phyloP scores from a whole-genome alignment of 2,797 vertebrate genomes.

The Eleutherodactylus coqui region DNA sequence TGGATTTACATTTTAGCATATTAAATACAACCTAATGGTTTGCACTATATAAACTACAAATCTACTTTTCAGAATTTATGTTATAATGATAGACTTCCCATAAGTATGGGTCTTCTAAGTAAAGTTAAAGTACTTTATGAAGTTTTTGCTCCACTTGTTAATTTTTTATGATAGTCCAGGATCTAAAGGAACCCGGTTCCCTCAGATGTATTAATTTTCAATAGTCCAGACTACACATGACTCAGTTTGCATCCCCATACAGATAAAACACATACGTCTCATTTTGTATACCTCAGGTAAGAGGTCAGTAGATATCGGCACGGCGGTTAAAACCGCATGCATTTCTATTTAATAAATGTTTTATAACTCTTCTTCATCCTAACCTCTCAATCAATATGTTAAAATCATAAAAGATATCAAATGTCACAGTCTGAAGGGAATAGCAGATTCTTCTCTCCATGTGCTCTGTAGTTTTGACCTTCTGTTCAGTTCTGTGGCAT shows the following conservation, averaged over 20 bases:
- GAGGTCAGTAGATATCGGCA: not conserved
- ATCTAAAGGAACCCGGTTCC: not conserved
- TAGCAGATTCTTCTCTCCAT: slow-evolving; percentile 34
- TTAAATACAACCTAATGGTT: too few relatives aligned
- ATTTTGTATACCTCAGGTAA: not conserved
- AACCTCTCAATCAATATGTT: slow-evolving; percentile 25
- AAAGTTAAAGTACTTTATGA: not conserved
- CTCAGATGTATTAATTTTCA: not conserved
- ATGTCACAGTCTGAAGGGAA: slow-evolving; percentile 43
- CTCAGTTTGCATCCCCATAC: not conserved
- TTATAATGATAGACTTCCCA: not conserved
- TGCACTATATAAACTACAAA: too few relatives aligned
- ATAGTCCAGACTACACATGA: not conserved
- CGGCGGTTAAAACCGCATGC: not conserved
- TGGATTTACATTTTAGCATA: too few relatives aligned
- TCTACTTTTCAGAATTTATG: too few relatives aligned
- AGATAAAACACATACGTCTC: not conserved
- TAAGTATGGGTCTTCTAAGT: not conserved
- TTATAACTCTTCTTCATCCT: not conserved
- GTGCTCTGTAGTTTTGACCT: slow-evolving; percentile 36
- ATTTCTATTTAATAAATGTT: slow-evolving; percentile 16
- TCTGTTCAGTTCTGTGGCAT: slow-evolving; percentile 56
- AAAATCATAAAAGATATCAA: slow-evolving; percentile 51
- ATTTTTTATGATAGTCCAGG: not conserved
- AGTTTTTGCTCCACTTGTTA: not conserved